Evolutionary conservation across 92 coral and sea anemone genomes (phyloP), one percentile per base, ranked within the genome.

Genomic region (Epizoanthus ramosus): DNA sequence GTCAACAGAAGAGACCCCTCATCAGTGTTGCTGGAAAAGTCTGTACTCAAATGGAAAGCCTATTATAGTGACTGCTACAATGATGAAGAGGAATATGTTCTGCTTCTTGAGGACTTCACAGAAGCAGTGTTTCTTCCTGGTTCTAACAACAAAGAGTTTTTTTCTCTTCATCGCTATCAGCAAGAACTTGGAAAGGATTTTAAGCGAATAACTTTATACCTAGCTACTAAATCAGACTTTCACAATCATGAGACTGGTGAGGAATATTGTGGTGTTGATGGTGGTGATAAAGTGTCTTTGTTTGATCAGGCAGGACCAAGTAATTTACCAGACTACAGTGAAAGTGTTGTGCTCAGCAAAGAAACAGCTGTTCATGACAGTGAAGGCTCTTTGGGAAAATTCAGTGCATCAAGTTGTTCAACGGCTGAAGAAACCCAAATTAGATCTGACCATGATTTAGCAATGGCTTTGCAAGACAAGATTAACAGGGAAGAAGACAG

Each of bases 101-200:
- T 75, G 57, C 69, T 75, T 75, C 68, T 75, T 2, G 81, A 74
- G 67, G 80, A 74, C 54, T 74, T 74, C 67, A 74, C 80, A 31
- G 80, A 74, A 58, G 54, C 80, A 31, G 80, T 56, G n/a, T 74
- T 74, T 74, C 80, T 74, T 74, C 80, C 80, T 31, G 80, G 80
- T 6, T 74, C 67, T 12, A 74, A 57, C 31, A 57, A 57, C 68
- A 74, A 74, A 74, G 80, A 74, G 67, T 74, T 74, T 12, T 74
- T 74, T 74, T 54, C 80, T 12, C 80, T 74, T 74, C 80, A 74
- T 74, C 68, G 54, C 80, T 74, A 74, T 58, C 67, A 74, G 31
- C 53, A 74, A 35, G 80, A 74, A 5, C 80, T 56, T 28, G 80
- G 80, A 74, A 57, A 74, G 80, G 54, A 74, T 74, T 74, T 74